Evolutionary conservation across 2,797 vertebrate genomes (phyloP).

Genomic region (Taeniopygia guttata): DNA sequence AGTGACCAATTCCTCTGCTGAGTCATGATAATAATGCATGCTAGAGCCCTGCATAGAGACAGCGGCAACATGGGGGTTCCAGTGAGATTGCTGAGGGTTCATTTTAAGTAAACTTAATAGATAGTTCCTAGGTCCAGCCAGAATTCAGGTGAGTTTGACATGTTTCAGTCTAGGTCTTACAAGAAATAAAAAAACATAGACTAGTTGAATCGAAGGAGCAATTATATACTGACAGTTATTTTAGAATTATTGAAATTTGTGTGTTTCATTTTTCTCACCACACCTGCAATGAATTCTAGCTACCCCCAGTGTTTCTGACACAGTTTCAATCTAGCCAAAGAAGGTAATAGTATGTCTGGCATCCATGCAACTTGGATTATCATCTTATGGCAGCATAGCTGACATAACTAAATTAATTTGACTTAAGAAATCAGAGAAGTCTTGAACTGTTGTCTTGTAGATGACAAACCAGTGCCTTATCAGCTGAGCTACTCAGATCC

Average conservation of each 20-base stretch:
- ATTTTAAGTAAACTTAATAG: not conserved
- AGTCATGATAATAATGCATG: not conserved
- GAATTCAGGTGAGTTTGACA: not conserved
- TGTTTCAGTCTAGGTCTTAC: not conserved
- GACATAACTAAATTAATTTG: constrained; percentile 79
- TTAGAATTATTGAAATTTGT: not conserved
- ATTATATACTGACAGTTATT: not conserved
- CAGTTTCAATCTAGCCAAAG: constrained; percentile 40
- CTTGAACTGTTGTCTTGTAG: constrained; percentile 71
- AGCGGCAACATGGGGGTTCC: too few species aligned
- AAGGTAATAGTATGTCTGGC: constrained; percentile 72
- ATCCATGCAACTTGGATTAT: constrained; percentile 70
- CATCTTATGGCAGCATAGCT: constrained; percentile 72
- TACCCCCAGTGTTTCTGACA: constrained; percentile 18
- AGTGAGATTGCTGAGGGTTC: not conserved
- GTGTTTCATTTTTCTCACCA: not conserved
- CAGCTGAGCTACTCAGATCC: constrained; percentile 65
- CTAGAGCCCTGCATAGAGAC: not conserved
- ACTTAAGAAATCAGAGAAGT: constrained; percentile 74
- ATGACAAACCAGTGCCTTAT: constrained; percentile 78
- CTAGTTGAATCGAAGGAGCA: accelerated
- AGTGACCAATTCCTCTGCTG: not conserved
- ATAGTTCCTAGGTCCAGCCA: not conserved
- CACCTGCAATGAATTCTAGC: constrained; percentile 18
- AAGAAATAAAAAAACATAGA: not conserved